phyloP scores from a whole-genome alignment of 1,140 invertebrate genomes.

The Metaphire vulgaris region DNA sequence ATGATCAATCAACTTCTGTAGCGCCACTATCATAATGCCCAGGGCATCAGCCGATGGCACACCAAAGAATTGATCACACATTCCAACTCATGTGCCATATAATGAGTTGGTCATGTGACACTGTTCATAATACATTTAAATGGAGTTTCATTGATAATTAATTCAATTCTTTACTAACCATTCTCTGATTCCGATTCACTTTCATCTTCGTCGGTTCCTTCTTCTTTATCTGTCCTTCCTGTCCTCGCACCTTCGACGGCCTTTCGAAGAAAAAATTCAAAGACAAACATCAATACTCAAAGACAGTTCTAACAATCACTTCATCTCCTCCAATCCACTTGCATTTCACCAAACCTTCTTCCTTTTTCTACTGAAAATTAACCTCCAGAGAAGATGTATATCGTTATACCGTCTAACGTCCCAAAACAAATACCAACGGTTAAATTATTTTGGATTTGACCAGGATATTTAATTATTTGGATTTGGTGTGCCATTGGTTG shows the following conservation, averaged over 20 bases:
- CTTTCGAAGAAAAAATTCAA: not conserved
- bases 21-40: conserved; percentile 32
- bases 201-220: conserved; percentile 31
- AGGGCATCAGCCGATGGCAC: conserved; percentile 15
- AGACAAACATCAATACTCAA: not conserved
- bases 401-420: too few species aligned
- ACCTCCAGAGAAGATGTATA: too few species aligned
- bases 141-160: too few species aligned
- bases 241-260: not conserved
- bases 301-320: not conserved
- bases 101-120: too few species aligned
- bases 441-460: not conserved
- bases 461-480: too few species aligned
- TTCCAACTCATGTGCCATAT: too few species aligned
- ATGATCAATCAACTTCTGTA: conserved; percentile 6
- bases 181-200: not conserved
- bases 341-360: too few species aligned
- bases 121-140: too few species aligned
- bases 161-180: too few species aligned
- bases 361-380: too few species aligned
- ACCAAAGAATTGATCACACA: not conserved
- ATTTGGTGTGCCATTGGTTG: too few species aligned
- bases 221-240: conserved; percentile 11
- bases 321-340: not conserved
- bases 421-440: too few species aligned